These are phyloP conservation scores for Lucifuga dentata DNA, from an alignment of 2,113 vertebrate species.

Conservation along the genomic window DNA sequence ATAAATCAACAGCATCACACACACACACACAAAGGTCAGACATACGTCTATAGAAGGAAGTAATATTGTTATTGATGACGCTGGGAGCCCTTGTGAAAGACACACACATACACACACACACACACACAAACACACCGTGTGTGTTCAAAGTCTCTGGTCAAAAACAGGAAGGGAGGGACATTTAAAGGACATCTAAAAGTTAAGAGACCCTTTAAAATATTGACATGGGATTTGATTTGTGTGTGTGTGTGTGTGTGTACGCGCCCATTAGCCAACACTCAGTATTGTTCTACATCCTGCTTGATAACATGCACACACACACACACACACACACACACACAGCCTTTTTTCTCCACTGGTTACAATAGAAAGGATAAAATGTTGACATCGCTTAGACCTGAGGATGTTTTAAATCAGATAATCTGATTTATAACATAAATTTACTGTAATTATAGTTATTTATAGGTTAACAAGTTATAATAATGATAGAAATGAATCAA, in stretches of 20 bases:
- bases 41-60: too few relatives aligned
- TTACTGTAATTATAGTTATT: not conserved
- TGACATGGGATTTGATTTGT: conserved; percentile 59
- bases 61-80: too few relatives aligned
- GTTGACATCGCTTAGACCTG: conserved; percentile 11
- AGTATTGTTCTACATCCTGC: conserved; percentile 69
- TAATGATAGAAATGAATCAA: not conserved
- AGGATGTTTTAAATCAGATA: conserved; percentile 49
- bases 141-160: too few relatives aligned
- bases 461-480: not conserved
- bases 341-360: conserved; percentile 1
- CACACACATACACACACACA: too few relatives aligned
- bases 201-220: too few relatives aligned
- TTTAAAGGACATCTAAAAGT: too few relatives aligned
- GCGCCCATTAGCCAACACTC: conserved; percentile 1
- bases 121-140: too few relatives aligned
- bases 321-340: not conserved
- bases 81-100: too few relatives aligned
- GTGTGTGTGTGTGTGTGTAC: conserved; percentile 2
- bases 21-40: too few relatives aligned
- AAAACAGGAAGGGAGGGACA: too few relatives aligned
- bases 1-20: too few relatives aligned
- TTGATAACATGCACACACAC: conserved; percentile 14
- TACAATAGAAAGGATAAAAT: conserved; percentile 15
- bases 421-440: conserved; percentile 24